Evolutionary conservation across 2,113 vertebrate genomes (phyloP), one percentile per base, ranked within the genome.

Genomic region (Dicrurus megarhynchus): DNA sequence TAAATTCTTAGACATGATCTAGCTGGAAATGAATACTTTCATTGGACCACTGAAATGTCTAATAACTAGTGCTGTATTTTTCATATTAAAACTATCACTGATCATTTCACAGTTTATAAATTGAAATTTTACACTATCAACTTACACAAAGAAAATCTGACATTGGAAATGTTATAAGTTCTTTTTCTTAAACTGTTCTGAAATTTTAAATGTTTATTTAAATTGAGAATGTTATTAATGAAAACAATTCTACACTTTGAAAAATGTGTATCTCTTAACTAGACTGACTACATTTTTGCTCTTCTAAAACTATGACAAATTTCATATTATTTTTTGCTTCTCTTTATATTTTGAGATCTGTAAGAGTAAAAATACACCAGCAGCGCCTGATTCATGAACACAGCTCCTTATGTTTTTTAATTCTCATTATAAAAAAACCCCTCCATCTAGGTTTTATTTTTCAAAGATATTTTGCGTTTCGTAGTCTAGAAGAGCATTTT

Each of bases 1-100:
- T 96, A 94, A 93, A 96, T 97, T 97, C 94, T 97, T 97, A 97
- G 96, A 96, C 94, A 81, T 96, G 96, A 96, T 97, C 96, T 92
- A 95, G 96, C 49, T 95, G 70, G 79, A 95, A 95, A 97, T 49
- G 85, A 90, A 92, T 83, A 97, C 81, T 87, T 92, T 75, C 82
- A 95, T 86, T 46, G 74, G 84, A 65, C 37, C 52, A 68, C 61
- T 91, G 83, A 94, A 91, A 96, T 27, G 42, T 65, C 92, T 97
- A 96, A 81, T 77, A 95, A 91, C 69, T 55, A 46, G 57, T 64
- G 39, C 60, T 81, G 49, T 70, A 90, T 85, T 96, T 94, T 95
- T 96, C 33, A n/a, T 57, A 90, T 81, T 88, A 84, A 94, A 89
- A 76, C 65, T 76, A 96, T 76, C 55, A 74, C 64, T 86, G 88